Percentiles rank a stretch among this genome's conserved stretches.
Evolutionary conservation across 2,113 vertebrate genomes (phyloP).

Genomic region (Saguinus imperator): DNA sequence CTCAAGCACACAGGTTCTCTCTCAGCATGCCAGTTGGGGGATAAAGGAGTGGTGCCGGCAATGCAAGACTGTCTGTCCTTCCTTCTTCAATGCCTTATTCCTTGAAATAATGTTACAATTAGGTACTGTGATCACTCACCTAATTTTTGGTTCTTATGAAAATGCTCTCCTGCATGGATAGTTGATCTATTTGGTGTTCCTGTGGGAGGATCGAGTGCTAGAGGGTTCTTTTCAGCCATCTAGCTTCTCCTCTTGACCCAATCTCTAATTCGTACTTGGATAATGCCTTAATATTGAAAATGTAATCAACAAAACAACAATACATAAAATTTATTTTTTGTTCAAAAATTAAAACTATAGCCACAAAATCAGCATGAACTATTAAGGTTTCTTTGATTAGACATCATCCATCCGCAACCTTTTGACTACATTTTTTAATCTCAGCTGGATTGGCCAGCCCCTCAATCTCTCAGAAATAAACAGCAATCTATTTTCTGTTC

Average conservation of each 20-base stretch:
- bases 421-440: not conserved
- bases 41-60: no score
- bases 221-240: not conserved
- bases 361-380: not conserved
- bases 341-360: not conserved
- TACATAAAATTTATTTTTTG: not conserved
- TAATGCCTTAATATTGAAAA: not conserved
- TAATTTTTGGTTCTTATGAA: no score
- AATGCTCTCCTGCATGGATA: not conserved
- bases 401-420: not conserved
- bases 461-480: not conserved
- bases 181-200: no score
- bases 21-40: no score
- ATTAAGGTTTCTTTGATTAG: not conserved
- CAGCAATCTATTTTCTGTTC: not conserved
- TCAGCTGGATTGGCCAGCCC: not conserved
- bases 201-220: no score
- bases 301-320: not conserved
- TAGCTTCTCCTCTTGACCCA: not conserved
- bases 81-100: no score
- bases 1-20: no score
- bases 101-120: no score
- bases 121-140: no score
- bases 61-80: no score
- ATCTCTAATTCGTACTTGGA: not conserved